phyloP scores from a whole-genome alignment of 2,797 vertebrate genomes.

The Delichon dasypus region DNA sequence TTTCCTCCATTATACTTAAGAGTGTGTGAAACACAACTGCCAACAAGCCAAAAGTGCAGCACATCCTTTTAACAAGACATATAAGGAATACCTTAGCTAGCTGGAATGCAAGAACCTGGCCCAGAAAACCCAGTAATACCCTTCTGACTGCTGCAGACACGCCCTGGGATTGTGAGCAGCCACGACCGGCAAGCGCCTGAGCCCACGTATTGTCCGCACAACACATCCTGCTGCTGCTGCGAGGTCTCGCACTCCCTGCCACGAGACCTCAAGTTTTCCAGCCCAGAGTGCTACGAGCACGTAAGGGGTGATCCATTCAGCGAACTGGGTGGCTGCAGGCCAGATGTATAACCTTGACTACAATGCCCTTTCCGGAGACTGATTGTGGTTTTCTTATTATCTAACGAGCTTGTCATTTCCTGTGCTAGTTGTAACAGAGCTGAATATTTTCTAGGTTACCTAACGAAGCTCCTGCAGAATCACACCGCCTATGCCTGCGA shows the following conservation, averaged over 20 bases:
- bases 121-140: background rate
- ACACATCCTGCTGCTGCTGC: background rate
- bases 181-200: background rate
- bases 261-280: background rate
- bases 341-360: background rate
- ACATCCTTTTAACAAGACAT: background rate
- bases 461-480: conserved; percentile 91
- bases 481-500: conserved; percentile 91
- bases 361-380: conserved; percentile 12
- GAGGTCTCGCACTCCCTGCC: background rate
- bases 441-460: conserved; percentile 85
- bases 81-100: background rate
- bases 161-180: background rate
- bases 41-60: background rate
- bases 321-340: background rate
- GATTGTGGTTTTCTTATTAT: conserved; percentile 1
- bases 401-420: conserved; percentile 21
- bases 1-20: background rate
- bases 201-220: background rate
- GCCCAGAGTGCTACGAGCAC: accelerated
- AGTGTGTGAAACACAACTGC: background rate
- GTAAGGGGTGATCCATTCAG: conserved; percentile 19
- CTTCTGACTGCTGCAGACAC: background rate
- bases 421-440: conserved; percentile 66
- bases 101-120: background rate